These are phyloP conservation scores for Actias luna DNA, from an alignment of 2,888 invertebrate genomes.

Conservation along the genomic window DNA sequence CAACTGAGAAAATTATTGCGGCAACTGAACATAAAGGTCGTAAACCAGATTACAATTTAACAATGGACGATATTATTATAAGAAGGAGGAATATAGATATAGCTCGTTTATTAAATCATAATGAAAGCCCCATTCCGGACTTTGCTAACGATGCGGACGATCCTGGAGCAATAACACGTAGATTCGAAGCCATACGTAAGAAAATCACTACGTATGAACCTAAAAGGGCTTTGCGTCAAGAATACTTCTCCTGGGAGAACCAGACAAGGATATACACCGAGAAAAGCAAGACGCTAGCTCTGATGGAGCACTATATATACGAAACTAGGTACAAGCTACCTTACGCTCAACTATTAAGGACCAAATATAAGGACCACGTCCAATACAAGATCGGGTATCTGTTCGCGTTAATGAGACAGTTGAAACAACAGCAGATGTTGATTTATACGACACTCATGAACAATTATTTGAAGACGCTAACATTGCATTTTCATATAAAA, in stretches of 20 bases:
- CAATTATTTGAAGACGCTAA: neutral
- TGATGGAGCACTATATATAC: slow-evolving; percentile 51
- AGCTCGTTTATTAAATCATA: slow-evolving; percentile 23
- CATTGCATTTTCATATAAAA: slow-evolving; percentile 31
- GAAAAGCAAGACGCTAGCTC: slow-evolving; percentile 23
- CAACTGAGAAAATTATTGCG: neutral
- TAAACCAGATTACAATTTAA: neutral
- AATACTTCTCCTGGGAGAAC: slow-evolving; percentile 15
- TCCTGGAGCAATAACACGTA: slow-evolving; percentile 30
- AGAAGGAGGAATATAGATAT: slow-evolving; percentile 24
- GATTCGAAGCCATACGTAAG: slow-evolving; percentile 27
- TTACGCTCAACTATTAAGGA: slow-evolving; percentile 36
- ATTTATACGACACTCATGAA: slow-evolving; percentile 26
- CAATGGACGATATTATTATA: slow-evolving; percentile 23
- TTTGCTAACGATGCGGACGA: slow-evolving; percentile 32
- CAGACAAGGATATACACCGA: neutral
- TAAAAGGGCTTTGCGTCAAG: neutral
- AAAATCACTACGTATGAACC: neutral
- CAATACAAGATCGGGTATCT: slow-evolving; percentile 46
- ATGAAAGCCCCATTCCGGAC: slow-evolving; percentile 26
- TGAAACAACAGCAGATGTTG: slow-evolving; percentile 38
- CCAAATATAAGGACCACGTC: slow-evolving; percentile 32
- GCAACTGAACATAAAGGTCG: slow-evolving; percentile 2
- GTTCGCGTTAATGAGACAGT: slow-evolving; percentile 34
- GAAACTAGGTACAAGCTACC: slow-evolving; percentile 42